Conservation (phyloP, 1,140 invertebrate genomes). For the Drosophila burlai region DNA sequence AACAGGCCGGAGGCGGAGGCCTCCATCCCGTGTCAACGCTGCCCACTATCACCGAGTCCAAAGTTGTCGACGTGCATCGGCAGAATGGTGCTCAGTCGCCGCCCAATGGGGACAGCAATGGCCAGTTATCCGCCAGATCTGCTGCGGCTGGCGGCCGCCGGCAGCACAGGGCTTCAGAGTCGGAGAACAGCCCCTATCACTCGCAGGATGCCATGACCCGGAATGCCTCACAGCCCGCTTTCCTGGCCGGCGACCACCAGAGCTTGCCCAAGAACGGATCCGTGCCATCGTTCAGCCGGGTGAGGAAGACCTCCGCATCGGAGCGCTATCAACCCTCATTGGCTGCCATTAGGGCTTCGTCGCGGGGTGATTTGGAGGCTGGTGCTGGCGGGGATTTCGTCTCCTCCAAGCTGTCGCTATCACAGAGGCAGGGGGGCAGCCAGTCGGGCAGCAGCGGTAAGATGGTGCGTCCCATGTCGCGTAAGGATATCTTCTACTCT, state of each 20-base stretch:
- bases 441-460: conserved; percentile 55
- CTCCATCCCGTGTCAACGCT: conserved; percentile 91
- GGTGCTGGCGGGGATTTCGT: conserved; percentile 85
- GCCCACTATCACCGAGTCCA: conserved; percentile 94
- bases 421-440: conserved; percentile 69
- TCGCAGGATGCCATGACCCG: conserved; percentile 88
- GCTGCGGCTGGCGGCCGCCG: conserved; percentile 49
- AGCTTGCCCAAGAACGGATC: conserved; percentile 94
- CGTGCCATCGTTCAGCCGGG: conserved; percentile 94
- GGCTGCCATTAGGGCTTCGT: conserved; percentile 90
- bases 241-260: conserved; percentile 90
- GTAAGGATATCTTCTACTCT: conserved; percentile 99
- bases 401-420: conserved; percentile 86
- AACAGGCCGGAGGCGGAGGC: conserved; percentile 85
- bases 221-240: conserved; percentile 94
- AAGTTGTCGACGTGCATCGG: conserved; percentile 88
- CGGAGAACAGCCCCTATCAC: conserved; percentile 81
- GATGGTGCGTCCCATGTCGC: conserved; percentile 95
- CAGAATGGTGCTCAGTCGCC: conserved; percentile 68
- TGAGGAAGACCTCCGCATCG: conserved; percentile 91
- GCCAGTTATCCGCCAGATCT: conserved; percentile 54
- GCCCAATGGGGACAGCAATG: conserved; percentile 80
- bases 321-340: conserved; percentile 92
- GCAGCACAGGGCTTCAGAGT: conserved; percentile 77
- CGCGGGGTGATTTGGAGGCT: conserved; percentile 87